A percentile compares a stretch with the other conserved stretches of the same genome.
These are phyloP conservation scores for Ancistrus triradiatus DNA, from an alignment of 2,113 vertebrate genomes.

Conservation along the genomic window DNA sequence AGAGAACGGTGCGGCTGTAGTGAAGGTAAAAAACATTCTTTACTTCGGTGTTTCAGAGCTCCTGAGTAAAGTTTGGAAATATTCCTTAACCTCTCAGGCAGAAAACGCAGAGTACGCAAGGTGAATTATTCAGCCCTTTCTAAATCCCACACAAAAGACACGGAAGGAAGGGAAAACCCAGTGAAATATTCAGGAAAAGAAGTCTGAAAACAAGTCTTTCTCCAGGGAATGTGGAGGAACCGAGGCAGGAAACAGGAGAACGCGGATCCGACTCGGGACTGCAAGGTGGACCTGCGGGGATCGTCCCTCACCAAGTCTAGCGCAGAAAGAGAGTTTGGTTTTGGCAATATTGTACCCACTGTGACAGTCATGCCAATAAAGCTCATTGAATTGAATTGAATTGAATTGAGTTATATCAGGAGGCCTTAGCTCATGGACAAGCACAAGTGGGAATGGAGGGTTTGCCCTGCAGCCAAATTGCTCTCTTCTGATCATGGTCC, in stretches of 20 bases:
- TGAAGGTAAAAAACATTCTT: constrained; percentile 36
- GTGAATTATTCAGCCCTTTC: constrained; percentile 54
- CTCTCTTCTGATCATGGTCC: constrained; percentile 11
- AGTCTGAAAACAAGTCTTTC: constrained; percentile 45
- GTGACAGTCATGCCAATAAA: too few relatives aligned
- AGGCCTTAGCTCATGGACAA: constrained; percentile 25
- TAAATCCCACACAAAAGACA: constrained; percentile 45
- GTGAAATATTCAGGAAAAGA: constrained; percentile 55
- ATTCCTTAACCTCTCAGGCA: constrained; percentile 51
- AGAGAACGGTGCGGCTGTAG: constrained; percentile 27
- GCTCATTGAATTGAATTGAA: too few relatives aligned
- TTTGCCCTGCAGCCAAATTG: constrained; percentile 8
- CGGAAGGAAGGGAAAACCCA: constrained; percentile 12
- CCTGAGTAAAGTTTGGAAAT: constrained; percentile 39
- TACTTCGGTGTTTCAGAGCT: constrained; percentile 44
- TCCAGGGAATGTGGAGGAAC: constrained; percentile 46
- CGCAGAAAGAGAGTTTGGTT: too few relatives aligned
- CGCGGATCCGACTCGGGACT: constrained; percentile 23
- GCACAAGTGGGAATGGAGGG: constrained; percentile 27
- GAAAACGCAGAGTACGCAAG: constrained; percentile 46
- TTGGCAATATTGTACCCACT: too few relatives aligned
- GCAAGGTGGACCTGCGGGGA: constrained; percentile 23
- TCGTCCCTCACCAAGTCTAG: constrained; percentile 30
- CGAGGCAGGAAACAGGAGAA: constrained; percentile 46
- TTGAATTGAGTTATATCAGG: constrained; percentile 30